Conservation (phyloP, 2,888 invertebrate genomes). For the Drosophila colorata region DNA sequence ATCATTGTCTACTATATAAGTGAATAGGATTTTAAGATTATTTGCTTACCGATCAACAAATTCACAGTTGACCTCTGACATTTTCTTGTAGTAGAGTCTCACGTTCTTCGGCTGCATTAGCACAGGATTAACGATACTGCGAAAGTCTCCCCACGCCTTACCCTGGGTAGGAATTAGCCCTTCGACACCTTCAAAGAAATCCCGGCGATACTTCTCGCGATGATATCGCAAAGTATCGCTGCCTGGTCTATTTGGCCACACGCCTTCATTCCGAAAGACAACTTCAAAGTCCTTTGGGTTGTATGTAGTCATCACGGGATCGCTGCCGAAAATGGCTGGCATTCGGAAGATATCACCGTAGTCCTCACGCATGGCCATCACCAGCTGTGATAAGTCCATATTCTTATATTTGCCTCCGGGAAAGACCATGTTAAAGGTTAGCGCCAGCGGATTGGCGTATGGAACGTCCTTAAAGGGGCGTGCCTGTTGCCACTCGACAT, state of each 20-base stretch:
- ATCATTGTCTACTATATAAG: background rate
- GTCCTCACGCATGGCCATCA: conserved; percentile 53
- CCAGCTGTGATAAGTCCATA: conserved; percentile 45
- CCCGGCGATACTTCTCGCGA: conserved; percentile 69
- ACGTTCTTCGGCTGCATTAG: conserved; percentile 88
- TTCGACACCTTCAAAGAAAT: conserved; percentile 69
- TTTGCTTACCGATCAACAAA: conserved; percentile 65
- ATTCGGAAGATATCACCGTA: conserved; percentile 84
- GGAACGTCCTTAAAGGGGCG: conserved; percentile 75
- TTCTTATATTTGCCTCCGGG: conserved; percentile 79
- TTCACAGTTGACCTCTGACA: conserved; percentile 85
- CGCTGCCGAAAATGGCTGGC: conserved; percentile 80
- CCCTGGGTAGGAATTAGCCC: conserved; percentile 67
- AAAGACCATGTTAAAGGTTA: conserved; percentile 49
- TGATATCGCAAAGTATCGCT: conserved; percentile 84
- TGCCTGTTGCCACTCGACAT: conserved; percentile 72
- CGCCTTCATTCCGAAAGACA: conserved; percentile 85
- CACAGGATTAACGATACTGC: conserved; percentile 88
- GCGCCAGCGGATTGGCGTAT: conserved; percentile 25
- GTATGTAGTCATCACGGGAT: conserved; percentile 83
- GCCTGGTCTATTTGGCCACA: conserved; percentile 85
- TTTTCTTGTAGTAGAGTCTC: conserved; percentile 85
- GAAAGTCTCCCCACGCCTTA: conserved; percentile 88
- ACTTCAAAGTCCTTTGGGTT: conserved; percentile 86
- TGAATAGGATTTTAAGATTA: background rate